Base-by-base conservation (phyloP, 2,113 vertebrate genomes). In the Ovis canadensis region DNA sequence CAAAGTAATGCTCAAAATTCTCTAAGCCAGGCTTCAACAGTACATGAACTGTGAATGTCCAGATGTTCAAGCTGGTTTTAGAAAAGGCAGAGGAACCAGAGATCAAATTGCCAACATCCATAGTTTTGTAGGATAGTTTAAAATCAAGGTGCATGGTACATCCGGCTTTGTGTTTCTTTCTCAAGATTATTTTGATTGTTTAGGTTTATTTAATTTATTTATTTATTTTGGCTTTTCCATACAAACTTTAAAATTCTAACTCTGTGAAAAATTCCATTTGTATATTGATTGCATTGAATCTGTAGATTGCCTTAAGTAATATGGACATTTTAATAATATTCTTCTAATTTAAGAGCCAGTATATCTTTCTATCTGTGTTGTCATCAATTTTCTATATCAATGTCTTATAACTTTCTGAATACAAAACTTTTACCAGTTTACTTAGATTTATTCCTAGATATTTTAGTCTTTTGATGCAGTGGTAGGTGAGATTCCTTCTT, bases 31-130 rank as follows among this genome's bases (percentile, higher is more conserved):
- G 57, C 9, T 59, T 27, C 23, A 59, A 4, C 25, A 27, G 19
- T 59, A 59, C 10, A 1, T 59, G 57, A 27, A 59, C 25, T 0
- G 0, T 59, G 10, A 59, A 59, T 1, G 5, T 59, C 57, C 57
- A 11, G 23, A 59, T 59, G 57, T 59, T 59, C 25, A 59, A 59
- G 57, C 21, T 23, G 23, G 25, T 5, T 59, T 11, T 27, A 59
- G 23, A 12, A 59, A 59, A 59, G 57, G 25, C 23, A 59, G 57
- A 59, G 57, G 57, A 59, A 59, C 57, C 23, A 59, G 57, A 59
- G 57, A 59, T 59, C 57, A 27, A 59, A 27, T 59, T 59, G 10
- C 57, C 57, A 59, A 12, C 25, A 27, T 27, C 25, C 1, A 0
- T 80, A 80, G 27, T 17, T 48, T 50, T 48, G 27, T 48, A 48